Conservation (phyloP, 2,888 invertebrate genomes). For the Hypomecis punctinalis region DNA sequence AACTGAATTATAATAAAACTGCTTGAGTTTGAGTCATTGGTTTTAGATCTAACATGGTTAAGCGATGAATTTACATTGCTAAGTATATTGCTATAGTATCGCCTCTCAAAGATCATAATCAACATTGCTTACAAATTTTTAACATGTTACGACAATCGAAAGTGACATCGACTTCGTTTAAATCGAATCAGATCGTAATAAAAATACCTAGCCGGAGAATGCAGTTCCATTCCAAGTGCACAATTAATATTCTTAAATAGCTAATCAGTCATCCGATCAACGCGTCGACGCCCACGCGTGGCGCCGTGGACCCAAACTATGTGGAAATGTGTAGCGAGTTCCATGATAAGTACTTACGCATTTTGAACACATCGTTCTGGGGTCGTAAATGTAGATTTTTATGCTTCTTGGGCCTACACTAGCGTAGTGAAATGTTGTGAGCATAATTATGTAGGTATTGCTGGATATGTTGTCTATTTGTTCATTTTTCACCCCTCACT, state of each 20-base stretch:
- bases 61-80: too few species aligned
- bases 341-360: conserved; percentile 25
- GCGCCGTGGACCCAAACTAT: conserved; percentile 55
- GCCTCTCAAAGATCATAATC: too few species aligned
- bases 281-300: conserved; percentile 71
- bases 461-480: too few species aligned
- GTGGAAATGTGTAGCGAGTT: conserved; percentile 40
- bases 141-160: conserved; percentile 40
- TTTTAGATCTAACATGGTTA: too few species aligned
- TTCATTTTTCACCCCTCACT: too few species aligned
- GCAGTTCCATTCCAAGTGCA: conserved; percentile 67
- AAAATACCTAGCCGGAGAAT: conserved; percentile 61
- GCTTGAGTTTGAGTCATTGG: too few species aligned
- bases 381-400: conserved; percentile 15
- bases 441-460: too few species aligned
- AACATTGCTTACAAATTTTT: conserved; percentile 1
- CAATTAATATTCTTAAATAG: conserved; percentile 79
- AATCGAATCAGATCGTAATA: conserved; percentile 48
- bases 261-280: conserved; percentile 81
- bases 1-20: too few species aligned
- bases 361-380: conserved; percentile 17
- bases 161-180: conserved; percentile 41
- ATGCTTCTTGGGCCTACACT: background rate
- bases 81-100: too few species aligned
- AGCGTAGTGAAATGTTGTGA: background rate